Percentiles rank a stretch among this genome's conserved stretches.
These are phyloP conservation scores for Ips typographus DNA, from an alignment of 1,140 invertebrate genomes.

Conservation along the genomic window DNA sequence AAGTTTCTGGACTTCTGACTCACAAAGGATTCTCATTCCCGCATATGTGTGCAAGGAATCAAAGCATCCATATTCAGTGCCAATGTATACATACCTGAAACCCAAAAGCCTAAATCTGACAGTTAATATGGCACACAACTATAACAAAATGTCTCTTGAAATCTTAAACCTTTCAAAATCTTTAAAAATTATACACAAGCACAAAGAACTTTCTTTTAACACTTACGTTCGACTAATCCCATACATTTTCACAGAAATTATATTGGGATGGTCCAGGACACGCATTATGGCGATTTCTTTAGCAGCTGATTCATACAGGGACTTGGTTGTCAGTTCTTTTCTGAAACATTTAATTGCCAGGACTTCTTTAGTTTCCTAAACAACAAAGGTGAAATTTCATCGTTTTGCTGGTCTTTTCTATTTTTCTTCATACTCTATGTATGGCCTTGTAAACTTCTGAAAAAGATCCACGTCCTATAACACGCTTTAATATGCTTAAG, in stretches of 20 bases:
- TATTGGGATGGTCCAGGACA: constrained; percentile 20
- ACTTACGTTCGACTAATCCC: constrained; percentile 28
- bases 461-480: constrained; percentile 13
- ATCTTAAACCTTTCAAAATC: too few relatives aligned
- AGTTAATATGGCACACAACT: background rate
- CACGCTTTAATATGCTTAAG: too few relatives aligned
- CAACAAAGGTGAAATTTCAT: background rate
- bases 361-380: constrained; percentile 7
- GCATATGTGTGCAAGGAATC: constrained; percentile 9
- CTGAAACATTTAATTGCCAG: constrained; percentile 19
- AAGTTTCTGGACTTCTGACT: constrained; percentile 5
- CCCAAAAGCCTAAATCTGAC: background rate
- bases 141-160: background rate
- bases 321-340: background rate
- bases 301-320: constrained; percentile 1
- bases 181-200: too few relatives aligned
- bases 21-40: background rate
- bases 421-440: constrained; percentile 3
- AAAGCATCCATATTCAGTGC: constrained; percentile 19
- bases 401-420: background rate
- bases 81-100: constrained; percentile 30
- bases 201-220: background rate
- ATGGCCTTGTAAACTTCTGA: constrained; percentile 14
- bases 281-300: constrained; percentile 31
- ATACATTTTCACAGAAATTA: constrained; percentile 18